Evolutionary conservation across 2,113 vertebrate genomes (phyloP), one percentile per base, ranked within the genome.

Genomic region (Osmerus mordax): DNA sequence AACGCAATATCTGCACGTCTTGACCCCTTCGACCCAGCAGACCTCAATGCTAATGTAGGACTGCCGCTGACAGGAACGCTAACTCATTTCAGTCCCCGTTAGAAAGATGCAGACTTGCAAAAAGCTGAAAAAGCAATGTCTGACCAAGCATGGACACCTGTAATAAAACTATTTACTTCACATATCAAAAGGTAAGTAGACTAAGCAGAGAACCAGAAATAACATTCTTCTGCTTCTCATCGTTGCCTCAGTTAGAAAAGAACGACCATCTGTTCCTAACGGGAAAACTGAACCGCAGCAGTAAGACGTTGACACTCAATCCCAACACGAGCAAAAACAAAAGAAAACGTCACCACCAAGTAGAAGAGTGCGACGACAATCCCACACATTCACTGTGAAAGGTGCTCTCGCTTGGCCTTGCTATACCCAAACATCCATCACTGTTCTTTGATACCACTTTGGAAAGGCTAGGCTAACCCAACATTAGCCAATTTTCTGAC

Each of bases 401-500:
- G 41, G 8, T 47, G 41, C 41, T 47, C 41, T 47, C 9, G 7
- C 41, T 41, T 9, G 36, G 36, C 36, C 36, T 41, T 41, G 36
- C 36, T 9, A 0, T 47, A 47, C 9, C 9, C 41, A 47, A 47
- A 47, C 83, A 81, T 86, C 80, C 83, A 25, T 78, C 77, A 72
- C 79, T 85, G 81, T 85, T 79, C 74, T 79, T 74, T 16, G 29
- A 56, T 86, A 82, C 82, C 81, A 79, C 72, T 65, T 72, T 84
- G 80, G 77, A 85, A 60, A 66, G 19, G 70, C 81, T 75, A 78
- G 19, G 70, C 81, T 75, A 78, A 80, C 75, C 81, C 76, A 79
- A 53, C 80, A 75, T 69, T 77, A 53, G 82, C 83, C 84, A 85
- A 77, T 66, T 82, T 64, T 60, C 78, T 91, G 89, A 91, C 89